Evolutionary conservation across 2,113 vertebrate genomes (phyloP), one percentile per base, ranked within the genome.

Genomic region (Gallinago media): DNA sequence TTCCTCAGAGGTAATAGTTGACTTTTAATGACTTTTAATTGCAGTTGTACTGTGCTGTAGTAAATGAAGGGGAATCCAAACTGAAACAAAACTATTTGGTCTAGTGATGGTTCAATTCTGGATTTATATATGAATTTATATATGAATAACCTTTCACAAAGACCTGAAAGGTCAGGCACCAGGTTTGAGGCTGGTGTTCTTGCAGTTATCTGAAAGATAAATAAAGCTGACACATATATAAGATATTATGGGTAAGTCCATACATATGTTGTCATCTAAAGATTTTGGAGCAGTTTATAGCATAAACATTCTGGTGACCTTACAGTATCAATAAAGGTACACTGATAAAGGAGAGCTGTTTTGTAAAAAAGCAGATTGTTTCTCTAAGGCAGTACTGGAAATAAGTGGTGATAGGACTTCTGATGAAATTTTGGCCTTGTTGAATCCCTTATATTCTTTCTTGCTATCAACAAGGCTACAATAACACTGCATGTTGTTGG

Each of bases 181-280:
- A 90, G 12, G 7, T 73, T 74, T 84, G 74, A 17, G 12, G 12
- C 27, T 85, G 26, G 13, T 29, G 34, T 21, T 47, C 19, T 63
- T 83, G 6, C 15, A 59, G 14, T 36, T 42, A 44, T 49, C 16
- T 34, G 21, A 16, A 11, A 44, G 27, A 50, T 7, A 71, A 59
- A 50, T 21, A 36, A 14, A 59, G 18, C 11, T 75, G 52, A 75
- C 13, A 19, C 5, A 32, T 27, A 15, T 6, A 17, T 9, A 59
- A 1, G 4, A 5, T 29, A n/a, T 54, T 62, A 34, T 1, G 1
- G 4, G 8, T 29, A 67, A 63, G 5, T 47, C 36, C 8, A 18
- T 12, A 61, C 2, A 12, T 47, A 22, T 3, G 1, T 31, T 63
- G 26, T 54, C 36, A 56, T 44, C 13, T 31, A 67, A 86, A 83